Evolutionary conservation across 92 coral and sea anemone genomes (phyloP).

Genomic region (Plumapathes pennacea): DNA sequence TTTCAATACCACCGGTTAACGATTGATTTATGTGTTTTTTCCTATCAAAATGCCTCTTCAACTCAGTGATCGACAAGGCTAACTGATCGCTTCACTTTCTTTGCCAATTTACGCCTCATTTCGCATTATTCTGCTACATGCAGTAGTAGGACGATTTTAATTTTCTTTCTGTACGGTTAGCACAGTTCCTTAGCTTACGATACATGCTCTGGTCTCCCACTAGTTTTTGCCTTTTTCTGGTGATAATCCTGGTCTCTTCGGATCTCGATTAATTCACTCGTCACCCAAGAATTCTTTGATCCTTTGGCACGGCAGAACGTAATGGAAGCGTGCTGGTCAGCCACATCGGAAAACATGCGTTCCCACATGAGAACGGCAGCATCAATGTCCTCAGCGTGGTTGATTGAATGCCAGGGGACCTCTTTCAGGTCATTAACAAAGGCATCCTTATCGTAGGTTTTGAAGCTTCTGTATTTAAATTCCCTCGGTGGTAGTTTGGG

Average conservation of each 20-base stretch:
- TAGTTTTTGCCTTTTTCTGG: slow-evolving; percentile 11
- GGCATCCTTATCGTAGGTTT: slow-evolving; percentile 11
- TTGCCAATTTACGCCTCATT: too few relatives aligned
- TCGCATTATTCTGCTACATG: too few relatives aligned
- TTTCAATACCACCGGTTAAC: too few relatives aligned
- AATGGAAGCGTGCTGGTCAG: slow-evolving; percentile 38
- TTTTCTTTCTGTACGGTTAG: slow-evolving; percentile 14
- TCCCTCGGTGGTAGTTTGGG: slow-evolving; percentile 5
- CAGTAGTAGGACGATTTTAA: slow-evolving; percentile 42
- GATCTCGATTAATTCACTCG: neutral
- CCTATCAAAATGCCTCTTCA: too few relatives aligned
- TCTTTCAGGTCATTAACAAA: slow-evolving; percentile 21
- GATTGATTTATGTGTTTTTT: too few relatives aligned
- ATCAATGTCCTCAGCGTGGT: slow-evolving; percentile 11
- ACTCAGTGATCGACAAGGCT: too few relatives aligned
- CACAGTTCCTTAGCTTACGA: slow-evolving; percentile 27
- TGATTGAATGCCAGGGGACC: slow-evolving; percentile 28
- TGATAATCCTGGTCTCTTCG: slow-evolving; percentile 17
- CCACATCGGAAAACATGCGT: slow-evolving; percentile 16
- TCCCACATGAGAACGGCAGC: slow-evolving; percentile 26
- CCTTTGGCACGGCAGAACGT: slow-evolving; percentile 23
- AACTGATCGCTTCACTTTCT: too few relatives aligned
- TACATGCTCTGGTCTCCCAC: slow-evolving; percentile 34
- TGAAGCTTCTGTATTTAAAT: slow-evolving; percentile 15
- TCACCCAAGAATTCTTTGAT: slow-evolving; percentile 1